phyloP scores from a whole-genome alignment of 2,113 vertebrate genomes.

The Daubentonia madagascariensis region DNA sequence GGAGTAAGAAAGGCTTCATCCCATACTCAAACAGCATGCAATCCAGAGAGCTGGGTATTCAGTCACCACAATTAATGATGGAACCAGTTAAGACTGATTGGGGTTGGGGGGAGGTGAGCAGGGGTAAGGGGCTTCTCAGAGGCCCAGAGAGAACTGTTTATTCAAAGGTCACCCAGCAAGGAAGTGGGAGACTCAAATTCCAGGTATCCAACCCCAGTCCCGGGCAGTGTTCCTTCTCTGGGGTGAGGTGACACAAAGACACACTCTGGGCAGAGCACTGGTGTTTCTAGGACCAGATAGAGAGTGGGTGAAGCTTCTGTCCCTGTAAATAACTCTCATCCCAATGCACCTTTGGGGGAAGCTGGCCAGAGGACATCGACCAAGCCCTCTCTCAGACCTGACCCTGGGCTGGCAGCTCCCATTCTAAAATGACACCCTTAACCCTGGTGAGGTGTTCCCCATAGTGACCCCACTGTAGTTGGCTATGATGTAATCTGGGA shows the following conservation, averaged over 20 bases:
- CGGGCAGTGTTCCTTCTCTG: not conserved
- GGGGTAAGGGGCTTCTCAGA: not conserved
- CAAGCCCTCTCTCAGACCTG: slow-evolving; percentile 43
- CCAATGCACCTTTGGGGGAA: fast-evolving
- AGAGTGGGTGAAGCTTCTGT: not conserved
- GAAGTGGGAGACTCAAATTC: not conserved
- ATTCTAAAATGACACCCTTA: slow-evolving; percentile 72
- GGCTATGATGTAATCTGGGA: slow-evolving; percentile 52
- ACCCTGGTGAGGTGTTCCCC: slow-evolving; percentile 68
- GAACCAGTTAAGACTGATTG: not conserved
- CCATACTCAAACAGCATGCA: not conserved
- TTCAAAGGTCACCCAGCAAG: not conserved
- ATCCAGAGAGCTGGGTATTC: not conserved
- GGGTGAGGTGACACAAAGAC: not conserved
- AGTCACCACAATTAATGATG: not conserved
- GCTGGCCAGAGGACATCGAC: not conserved
- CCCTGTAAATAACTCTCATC: not conserved
- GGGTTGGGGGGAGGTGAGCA: not conserved
- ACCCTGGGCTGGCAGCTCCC: slow-evolving; percentile 20
- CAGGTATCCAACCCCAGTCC: not conserved
- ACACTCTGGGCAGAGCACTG: not conserved
- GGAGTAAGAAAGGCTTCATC: not conserved
- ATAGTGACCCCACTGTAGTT: slow-evolving; percentile 59
- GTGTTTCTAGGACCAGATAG: not conserved
- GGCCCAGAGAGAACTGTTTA: not conserved